Evolutionary conservation across 2,113 vertebrate genomes (phyloP), one percentile per base, ranked within the genome.

Genomic region (Corythaixoides concolor): DNA sequence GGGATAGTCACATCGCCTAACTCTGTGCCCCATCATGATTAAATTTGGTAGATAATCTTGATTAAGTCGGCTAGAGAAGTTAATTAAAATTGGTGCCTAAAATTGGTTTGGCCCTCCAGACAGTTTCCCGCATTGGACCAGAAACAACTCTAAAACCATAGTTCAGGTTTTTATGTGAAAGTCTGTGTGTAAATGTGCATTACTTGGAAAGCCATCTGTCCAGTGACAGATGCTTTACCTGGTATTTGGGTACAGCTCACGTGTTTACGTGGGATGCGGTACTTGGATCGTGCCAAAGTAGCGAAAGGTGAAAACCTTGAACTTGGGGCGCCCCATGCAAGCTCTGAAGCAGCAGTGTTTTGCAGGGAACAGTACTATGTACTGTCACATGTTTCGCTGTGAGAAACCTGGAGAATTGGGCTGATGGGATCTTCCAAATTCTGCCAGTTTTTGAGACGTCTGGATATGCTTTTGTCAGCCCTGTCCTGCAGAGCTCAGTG

Each of bases 1-100:
- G 24, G 85, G 80, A 68, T 49, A 6, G 8, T 75, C 69, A 4
- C 80, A 8, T 55, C 1, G 7, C 86, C 77, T 50, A 47, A 14
- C 70, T 17, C 90, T 0, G 16, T 37, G 47, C 24, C 69, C 53
- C 58, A 60, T 19, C 7, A 4, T 69, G 89, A 96, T 94, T 89
- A 93, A 79, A 95, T 88, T 60, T 82, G 89, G 87, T 49, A 58
- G 89, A 82, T 93, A 82, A 82, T 85, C 93, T 96, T 96, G 95
- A 95, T 96, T 96, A 96, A 95, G 85, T 95, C 85, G 50, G 89
- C 94, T 91, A 60, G 70, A 91, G 93, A 91, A 93, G 91, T 95
- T 96, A 97, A 96, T 97, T 97, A 96, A 96, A 94, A 89, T 37
- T 11, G 37, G 66, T 82, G 62, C 81, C 81, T 91, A 45, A 85